Percentiles rank a stretch among this genome's conserved stretches.
Evolutionary conservation across 2,797 vertebrate genomes (phyloP).

Genomic region (Sebastes oblongus): DNA sequence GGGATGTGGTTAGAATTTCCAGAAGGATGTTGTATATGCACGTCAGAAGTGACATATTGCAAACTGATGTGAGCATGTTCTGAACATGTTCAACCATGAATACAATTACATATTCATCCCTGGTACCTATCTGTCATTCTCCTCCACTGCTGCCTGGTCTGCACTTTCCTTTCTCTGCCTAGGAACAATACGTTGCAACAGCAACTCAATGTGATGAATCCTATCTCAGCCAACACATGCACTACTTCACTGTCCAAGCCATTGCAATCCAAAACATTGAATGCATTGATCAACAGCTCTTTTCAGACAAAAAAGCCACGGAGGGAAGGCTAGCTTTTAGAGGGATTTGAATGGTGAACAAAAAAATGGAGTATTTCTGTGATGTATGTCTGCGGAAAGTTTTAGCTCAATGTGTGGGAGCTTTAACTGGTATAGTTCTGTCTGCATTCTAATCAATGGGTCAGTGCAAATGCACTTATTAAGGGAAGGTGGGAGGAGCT

Average conservation of each 20-base stretch:
- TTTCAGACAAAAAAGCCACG: slow-evolving; percentile 12
- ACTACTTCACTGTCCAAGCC: slow-evolving; percentile 44
- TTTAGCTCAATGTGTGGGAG: background rate
- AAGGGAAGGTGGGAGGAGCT: background rate
- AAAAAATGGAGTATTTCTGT: background rate
- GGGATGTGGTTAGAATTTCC: slow-evolving; percentile 4
- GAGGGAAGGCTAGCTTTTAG: background rate
- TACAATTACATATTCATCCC: slow-evolving; percentile 7
- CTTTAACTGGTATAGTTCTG: background rate
- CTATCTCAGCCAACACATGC: slow-evolving; percentile 68
- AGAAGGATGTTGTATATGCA: background rate
- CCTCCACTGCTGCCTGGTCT: background rate
- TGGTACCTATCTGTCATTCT: slow-evolving; percentile 26
- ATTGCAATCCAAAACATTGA: slow-evolving; percentile 22
- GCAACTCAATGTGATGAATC: slow-evolving; percentile 62
- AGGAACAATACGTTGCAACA: slow-evolving; percentile 63
- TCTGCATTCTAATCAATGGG: background rate
- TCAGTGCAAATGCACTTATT: background rate
- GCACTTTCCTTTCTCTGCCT: slow-evolving; percentile 48
- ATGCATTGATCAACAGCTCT: slow-evolving; percentile 51
- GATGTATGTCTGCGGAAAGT: background rate
- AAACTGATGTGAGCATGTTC: background rate
- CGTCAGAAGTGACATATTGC: slow-evolving; percentile 10
- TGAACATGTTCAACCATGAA: slow-evolving; percentile 10
- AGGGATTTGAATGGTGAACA: background rate